Evolutionary conservation across 2,797 vertebrate genomes (phyloP).

Genomic region (Poeciliopsis infans): DNA sequence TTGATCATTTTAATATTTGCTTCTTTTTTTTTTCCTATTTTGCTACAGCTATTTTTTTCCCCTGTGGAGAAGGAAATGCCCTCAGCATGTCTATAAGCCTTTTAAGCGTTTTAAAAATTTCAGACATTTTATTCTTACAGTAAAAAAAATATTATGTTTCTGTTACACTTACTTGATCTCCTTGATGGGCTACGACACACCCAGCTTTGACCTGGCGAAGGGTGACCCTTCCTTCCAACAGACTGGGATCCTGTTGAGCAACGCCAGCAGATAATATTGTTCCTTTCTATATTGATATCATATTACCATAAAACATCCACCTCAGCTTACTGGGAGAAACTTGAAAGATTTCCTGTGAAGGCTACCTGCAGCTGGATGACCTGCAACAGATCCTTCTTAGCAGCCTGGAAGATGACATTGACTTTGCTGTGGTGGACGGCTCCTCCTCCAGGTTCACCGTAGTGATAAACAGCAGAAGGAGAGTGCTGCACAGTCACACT

Average conservation of each 20-base stretch:
- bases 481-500: constrained; percentile 82
- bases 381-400: constrained; percentile 89
- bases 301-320: neutral
- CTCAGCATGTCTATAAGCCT: neutral
- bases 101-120: too few relatives aligned
- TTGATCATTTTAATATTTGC: neutral
- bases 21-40: neutral
- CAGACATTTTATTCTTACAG: neutral
- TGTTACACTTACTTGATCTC: constrained; percentile 88
- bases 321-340: neutral
- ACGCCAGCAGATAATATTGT: neutral
- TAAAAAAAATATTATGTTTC: neutral
- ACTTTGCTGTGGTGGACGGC: constrained; percentile 78
- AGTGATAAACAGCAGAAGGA: constrained; percentile 86
- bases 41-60: neutral
- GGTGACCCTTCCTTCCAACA: constrained; percentile 88
- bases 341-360: neutral
- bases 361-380: constrained; percentile 88
- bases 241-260: constrained; percentile 77
- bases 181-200: constrained; percentile 87
- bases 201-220: constrained; percentile 91
- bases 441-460: constrained; percentile 71
- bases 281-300: neutral
- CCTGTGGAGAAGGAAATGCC: neutral
- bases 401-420: constrained; percentile 87